These are phyloP conservation scores for Ormyrus pomaceus DNA, from an alignment of 2,888 invertebrate genomes.

Conservation along the genomic window DNA sequence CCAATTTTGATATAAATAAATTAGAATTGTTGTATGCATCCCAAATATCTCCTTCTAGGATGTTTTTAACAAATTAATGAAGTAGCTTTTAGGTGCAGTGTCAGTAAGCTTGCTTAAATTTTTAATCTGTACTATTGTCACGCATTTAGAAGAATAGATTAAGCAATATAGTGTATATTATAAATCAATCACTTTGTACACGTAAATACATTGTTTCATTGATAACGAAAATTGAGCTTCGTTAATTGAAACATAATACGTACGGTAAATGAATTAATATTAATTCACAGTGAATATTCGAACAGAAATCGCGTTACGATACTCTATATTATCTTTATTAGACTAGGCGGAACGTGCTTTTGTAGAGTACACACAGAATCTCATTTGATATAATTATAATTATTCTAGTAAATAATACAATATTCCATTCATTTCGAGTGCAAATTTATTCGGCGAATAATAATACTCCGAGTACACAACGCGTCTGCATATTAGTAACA, in stretches of 20 bases:
- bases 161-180: no score
- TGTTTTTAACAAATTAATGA: no score
- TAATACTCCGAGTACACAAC: no score
- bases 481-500: no score
- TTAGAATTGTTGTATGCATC: no score
- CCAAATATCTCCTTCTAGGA: no score
- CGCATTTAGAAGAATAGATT: no score
- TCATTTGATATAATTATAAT: constrained; percentile 29
- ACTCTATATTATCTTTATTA: constrained; percentile 59
- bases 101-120: no score
- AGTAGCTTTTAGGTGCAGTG: no score
- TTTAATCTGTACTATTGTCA: no score
- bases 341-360: constrained; percentile 3
- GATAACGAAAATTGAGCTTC: background rate
- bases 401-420: constrained; percentile 30
- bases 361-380: background rate
- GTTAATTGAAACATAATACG: constrained; percentile 8
- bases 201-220: no score
- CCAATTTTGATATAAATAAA: background rate
- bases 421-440: constrained; percentile 9
- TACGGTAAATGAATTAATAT: constrained; percentile 14
- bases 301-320: constrained; percentile 57
- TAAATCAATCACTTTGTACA: no score
- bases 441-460: background rate
- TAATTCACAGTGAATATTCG: background rate